Base-by-base conservation (phyloP, 2,797 vertebrate genomes). In the Molossus molossus region DNA sequence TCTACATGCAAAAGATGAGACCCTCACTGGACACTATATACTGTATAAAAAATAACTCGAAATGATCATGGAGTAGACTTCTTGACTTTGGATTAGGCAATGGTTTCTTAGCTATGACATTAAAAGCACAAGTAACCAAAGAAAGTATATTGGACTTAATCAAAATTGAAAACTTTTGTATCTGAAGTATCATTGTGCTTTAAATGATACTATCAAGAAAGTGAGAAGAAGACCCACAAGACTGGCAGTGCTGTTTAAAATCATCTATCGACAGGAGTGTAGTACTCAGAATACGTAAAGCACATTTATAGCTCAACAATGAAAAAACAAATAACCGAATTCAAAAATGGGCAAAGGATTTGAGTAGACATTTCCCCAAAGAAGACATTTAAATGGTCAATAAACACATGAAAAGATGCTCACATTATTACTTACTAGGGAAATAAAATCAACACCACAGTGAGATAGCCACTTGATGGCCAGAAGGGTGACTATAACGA, bases 371-470 rank as follows among this genome's bases (percentile, higher is more conserved):
- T 85, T 81, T 73, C 67, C 86, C 58, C 73, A 87, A 90, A 93
- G 72, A 87, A 83, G 37, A 83, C 69, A 91, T 6, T 93, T 37
- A 90, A 92, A 57, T 25, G 7, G 20, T 55, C 81, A 94, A 87
- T 6, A 84, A 50, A 37, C 50, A 91, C 18, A 60, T 40, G 64
- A 90, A 75, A 88, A 94, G 20, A 60, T 77, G 37, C 20, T 87
- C 48, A 77, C 21, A 53, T 53, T 70, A 73, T 58, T 77, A 86
- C 23, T 70, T 25, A 72, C 45, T 81, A 48, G 48, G 37, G 40
- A 93, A 94, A 85, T 62, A 12, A 45, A 83, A 77, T 94, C 79
- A 48, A 90, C 94, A 84, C 58, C 48, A 75, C 60, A n/a, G 58
- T 73, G 75, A 87, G 69, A 65, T 58, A 90, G 8, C 48, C 25